A percentile compares a stretch with the other conserved stretches of the same genome.
Conservation (phyloP, 1,140 invertebrate genomes). For the Bombus huntii region DNA sequence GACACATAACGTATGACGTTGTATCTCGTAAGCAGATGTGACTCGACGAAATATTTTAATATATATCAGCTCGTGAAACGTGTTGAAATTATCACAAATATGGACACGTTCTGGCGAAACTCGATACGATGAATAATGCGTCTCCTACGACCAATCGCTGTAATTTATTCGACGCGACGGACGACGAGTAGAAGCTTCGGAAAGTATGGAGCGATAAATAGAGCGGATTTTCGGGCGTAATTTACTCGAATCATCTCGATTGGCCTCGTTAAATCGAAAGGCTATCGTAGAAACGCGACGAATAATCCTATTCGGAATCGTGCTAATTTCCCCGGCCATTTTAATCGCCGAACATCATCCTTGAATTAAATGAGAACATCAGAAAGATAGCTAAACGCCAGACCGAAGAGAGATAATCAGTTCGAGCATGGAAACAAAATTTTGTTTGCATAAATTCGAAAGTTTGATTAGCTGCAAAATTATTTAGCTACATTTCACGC, state of each 20-base stretch:
- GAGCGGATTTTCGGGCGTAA: conserved; percentile 18
- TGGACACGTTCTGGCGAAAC: too few species aligned
- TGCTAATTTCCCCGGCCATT: background rate
- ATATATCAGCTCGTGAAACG: background rate
- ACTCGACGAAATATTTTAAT: conserved; percentile 18
- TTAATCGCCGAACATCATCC: background rate
- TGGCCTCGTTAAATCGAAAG: background rate
- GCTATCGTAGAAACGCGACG: background rate
- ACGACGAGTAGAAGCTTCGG: background rate
- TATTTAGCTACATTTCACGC: background rate
- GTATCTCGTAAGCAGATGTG: background rate
- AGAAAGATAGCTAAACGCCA: background rate
- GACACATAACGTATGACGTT: background rate
- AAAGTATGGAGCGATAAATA: conserved; percentile 14
- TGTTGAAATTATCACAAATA: conserved; percentile 2
- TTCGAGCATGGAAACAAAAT: background rate
- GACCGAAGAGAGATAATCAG: background rate
- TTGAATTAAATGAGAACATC: background rate
- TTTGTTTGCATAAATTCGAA: background rate
- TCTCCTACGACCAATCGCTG: conserved; percentile 29
- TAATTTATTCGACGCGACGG: conserved; percentile 27
- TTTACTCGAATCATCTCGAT: conserved; percentile 9
- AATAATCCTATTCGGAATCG: background rate
- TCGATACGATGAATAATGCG: conserved; percentile 35
- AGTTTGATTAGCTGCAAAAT: background rate